A percentile compares a stretch with the other conserved stretches of the same genome.
Conservation (phyloP, 2,797 vertebrate species). For the Karalla daura region DNA sequence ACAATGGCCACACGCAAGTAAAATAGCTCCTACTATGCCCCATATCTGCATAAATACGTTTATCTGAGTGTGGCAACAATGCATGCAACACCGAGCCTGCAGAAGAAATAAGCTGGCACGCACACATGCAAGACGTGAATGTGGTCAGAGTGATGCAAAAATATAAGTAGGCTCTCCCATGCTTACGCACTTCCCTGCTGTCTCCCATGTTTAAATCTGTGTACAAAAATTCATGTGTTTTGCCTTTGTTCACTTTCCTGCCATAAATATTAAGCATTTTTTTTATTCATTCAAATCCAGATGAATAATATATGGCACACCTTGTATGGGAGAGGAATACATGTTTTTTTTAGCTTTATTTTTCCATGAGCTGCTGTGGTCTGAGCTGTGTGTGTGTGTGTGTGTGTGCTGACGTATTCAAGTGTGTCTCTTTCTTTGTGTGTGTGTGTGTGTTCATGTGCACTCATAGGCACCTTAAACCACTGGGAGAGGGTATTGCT, state of each 20-base stretch:
- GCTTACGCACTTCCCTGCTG: conserved; percentile 28
- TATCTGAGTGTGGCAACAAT: conserved; percentile 43
- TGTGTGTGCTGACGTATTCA: background rate
- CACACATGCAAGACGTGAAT: conserved; percentile 22
- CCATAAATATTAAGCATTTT: conserved; percentile 66
- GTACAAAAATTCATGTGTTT: conserved; percentile 38
- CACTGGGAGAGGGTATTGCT: conserved; percentile 3
- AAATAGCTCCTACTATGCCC: conserved; percentile 48
- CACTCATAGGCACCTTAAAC: background rate
- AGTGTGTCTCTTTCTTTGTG: background rate
- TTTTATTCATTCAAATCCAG: conserved; percentile 61
- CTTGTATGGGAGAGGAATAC: conserved; percentile 44
- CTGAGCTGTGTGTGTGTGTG: background rate
- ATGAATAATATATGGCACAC: conserved; percentile 69
- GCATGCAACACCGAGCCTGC: conserved; percentile 23
- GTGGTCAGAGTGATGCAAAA: conserved; percentile 20
- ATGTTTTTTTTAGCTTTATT: conserved; percentile 33
- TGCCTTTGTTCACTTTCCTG: conserved; percentile 48
- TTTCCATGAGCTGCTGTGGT: conserved; percentile 14
- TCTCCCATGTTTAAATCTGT: conserved; percentile 55
- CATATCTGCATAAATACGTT: conserved; percentile 60
- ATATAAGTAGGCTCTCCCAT: conserved; percentile 21
- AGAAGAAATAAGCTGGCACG: conserved; percentile 9
- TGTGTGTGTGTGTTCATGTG: background rate
- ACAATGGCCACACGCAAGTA: conserved; percentile 34